Conservation (phyloP, 2,888 invertebrate genomes). For the Entomobrya multifasciata region DNA sequence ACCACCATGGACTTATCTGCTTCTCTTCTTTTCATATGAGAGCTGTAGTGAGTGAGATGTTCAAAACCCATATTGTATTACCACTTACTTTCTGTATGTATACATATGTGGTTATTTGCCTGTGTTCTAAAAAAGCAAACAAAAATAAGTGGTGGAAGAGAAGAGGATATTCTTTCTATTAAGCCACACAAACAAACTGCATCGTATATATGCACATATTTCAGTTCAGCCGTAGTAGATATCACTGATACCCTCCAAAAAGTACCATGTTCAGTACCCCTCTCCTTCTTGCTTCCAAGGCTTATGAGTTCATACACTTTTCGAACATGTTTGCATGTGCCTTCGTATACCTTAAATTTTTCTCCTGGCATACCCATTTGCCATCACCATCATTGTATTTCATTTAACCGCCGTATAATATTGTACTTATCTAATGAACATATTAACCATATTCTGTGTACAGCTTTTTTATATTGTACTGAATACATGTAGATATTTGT, state of each 20-base stretch:
- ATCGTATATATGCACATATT: not conserved
- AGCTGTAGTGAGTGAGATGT: constrained; percentile 50
- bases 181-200: constrained; percentile 19
- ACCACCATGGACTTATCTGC: constrained; percentile 68
- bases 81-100: constrained; percentile 22
- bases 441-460: constrained; percentile 28
- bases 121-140: constrained; percentile 51
- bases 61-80: constrained; percentile 60
- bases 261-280: constrained; percentile 70
- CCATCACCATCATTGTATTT: constrained; percentile 62
- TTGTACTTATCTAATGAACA: constrained; percentile 60
- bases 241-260: constrained; percentile 67
- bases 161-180: not conserved
- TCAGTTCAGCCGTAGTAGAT: constrained; percentile 8
- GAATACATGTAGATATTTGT: too few relatives aligned
- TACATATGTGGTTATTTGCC: constrained; percentile 29
- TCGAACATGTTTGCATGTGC: constrained; percentile 22
- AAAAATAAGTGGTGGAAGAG: constrained; percentile 34
- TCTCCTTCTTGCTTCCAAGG: constrained; percentile 49
- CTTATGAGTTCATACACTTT: constrained; percentile 69
- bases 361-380: not conserved
- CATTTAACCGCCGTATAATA: constrained; percentile 63
- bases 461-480: too few relatives aligned
- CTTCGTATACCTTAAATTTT: not conserved
- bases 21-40: constrained; percentile 9